These are phyloP conservation scores for Lacerta viridis DNA, from an alignment of 2,797 vertebrate genomes.

Conservation along the genomic window DNA sequence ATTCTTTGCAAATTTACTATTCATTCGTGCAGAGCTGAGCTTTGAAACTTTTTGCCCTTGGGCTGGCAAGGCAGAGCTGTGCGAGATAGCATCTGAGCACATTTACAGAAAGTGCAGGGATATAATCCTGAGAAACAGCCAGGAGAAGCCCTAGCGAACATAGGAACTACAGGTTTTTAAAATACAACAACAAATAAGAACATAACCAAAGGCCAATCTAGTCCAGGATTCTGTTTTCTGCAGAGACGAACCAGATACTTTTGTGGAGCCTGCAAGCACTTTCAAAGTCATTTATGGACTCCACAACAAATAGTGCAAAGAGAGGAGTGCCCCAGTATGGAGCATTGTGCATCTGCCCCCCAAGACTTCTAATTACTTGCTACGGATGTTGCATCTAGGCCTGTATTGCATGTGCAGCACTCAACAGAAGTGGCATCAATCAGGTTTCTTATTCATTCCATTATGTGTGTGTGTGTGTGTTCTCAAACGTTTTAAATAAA, in stretches of 20 bases:
- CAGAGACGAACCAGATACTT: not conserved
- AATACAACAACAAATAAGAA: not conserved
- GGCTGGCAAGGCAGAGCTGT: not conserved
- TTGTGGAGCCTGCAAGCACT: not conserved
- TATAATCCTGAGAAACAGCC: not conserved
- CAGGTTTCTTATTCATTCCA: constrained; percentile 61
- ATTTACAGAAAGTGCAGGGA: not conserved
- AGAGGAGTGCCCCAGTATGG: constrained; percentile 56
- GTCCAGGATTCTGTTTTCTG: not conserved
- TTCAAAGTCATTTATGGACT: not conserved
- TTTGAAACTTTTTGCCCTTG: not conserved
- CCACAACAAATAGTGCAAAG: constrained; percentile 54
- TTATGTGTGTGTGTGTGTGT: constrained; percentile 43
- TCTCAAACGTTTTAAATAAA: constrained; percentile 51
- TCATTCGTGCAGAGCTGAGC: too few species aligned
- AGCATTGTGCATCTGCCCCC: constrained; percentile 66
- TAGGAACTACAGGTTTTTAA: not conserved
- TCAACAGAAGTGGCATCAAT: constrained; percentile 63
- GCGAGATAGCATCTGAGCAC: not conserved
- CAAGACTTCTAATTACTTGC: constrained; percentile 75
- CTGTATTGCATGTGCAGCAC: constrained; percentile 42
- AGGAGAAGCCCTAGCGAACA: not conserved
- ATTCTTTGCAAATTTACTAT: not conserved
- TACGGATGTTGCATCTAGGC: constrained; percentile 69
- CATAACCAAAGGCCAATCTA: not conserved